Conservation (phyloP, 2,113 vertebrate genomes). For the Coptodon rendalli region DNA sequence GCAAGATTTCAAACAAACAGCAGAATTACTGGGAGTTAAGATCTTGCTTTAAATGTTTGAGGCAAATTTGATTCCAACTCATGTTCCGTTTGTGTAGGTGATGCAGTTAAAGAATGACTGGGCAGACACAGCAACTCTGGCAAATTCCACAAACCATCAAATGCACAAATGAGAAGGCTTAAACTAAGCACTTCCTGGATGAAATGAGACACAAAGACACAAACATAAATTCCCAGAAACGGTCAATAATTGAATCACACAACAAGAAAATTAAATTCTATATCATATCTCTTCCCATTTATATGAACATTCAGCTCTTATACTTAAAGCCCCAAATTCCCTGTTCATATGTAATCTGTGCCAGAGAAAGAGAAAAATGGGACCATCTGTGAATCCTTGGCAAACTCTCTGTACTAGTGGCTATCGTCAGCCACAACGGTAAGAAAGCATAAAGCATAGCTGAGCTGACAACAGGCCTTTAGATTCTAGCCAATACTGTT, state of each 20-base stretch:
- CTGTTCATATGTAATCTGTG: slow-evolving; percentile 46
- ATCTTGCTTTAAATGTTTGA: neutral
- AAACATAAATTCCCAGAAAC: neutral
- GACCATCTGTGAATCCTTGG: slow-evolving; percentile 53
- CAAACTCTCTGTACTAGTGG: neutral
- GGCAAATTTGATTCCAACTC: neutral
- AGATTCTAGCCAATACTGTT: neutral
- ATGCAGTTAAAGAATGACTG: neutral
- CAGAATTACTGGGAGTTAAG: neutral
- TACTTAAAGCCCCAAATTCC: neutral
- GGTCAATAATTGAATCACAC: neutral
- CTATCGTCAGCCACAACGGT: neutral
- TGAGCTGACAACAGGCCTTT: neutral
- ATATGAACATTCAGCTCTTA: neutral
- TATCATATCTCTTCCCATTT: neutral
- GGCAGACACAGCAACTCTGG: neutral
- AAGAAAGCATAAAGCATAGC: neutral
- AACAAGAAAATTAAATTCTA: neutral
- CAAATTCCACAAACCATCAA: neutral
- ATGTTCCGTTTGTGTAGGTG: neutral
- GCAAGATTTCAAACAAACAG: neutral
- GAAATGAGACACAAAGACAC: neutral
- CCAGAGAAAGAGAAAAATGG: slow-evolving; percentile 23
- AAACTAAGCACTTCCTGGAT: neutral
- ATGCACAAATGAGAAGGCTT: neutral